A percentile compares a stretch with the other conserved stretches of the same genome.
Conservation (phyloP, 2,888 invertebrate genomes). For the Drosophila pseudotalamancana region DNA sequence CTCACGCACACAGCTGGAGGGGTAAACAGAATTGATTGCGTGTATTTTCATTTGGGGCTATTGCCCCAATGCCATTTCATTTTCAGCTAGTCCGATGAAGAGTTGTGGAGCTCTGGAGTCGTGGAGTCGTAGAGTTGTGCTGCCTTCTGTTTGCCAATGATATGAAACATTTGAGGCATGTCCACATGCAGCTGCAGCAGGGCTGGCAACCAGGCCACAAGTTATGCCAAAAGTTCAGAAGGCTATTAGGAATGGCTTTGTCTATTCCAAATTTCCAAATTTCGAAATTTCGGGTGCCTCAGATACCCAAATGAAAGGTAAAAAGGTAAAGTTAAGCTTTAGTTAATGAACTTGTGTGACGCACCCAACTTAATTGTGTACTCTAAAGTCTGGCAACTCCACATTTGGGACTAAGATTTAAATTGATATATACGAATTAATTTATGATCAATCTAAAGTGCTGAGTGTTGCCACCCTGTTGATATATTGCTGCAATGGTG, state of each 20-base stretch:
- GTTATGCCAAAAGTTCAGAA: not conserved
- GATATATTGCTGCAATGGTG: no score
- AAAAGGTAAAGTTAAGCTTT: not conserved
- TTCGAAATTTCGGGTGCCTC: no score
- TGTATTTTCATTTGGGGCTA: conserved; percentile 70
- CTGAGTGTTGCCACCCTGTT: not conserved
- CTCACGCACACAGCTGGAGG: conserved; percentile 43
- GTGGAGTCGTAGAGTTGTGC: no score
- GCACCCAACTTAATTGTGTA: not conserved
- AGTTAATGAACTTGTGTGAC: not conserved
- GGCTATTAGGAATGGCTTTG: not conserved
- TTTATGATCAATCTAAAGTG: no score
- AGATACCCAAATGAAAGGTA: no score
- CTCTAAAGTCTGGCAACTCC: not conserved
- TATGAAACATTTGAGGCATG: conserved; percentile 52
- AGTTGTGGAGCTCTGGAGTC: no score
- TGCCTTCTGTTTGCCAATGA: conserved; percentile 24
- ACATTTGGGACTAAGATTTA: not conserved
- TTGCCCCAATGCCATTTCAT: conserved; percentile 65
- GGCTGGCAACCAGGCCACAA: conserved; percentile 19
- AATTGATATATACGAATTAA: no score
- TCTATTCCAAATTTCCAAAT: not conserved
- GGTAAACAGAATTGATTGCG: conserved; percentile 74
- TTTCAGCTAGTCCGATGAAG: conserved; percentile 46
- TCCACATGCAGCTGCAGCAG: conserved; percentile 21